Percentiles rank a stretch among this genome's conserved stretches.
phyloP scores from a whole-genome alignment of 2,113 vertebrate species.

The Pyrgilauda ruficollis region DNA sequence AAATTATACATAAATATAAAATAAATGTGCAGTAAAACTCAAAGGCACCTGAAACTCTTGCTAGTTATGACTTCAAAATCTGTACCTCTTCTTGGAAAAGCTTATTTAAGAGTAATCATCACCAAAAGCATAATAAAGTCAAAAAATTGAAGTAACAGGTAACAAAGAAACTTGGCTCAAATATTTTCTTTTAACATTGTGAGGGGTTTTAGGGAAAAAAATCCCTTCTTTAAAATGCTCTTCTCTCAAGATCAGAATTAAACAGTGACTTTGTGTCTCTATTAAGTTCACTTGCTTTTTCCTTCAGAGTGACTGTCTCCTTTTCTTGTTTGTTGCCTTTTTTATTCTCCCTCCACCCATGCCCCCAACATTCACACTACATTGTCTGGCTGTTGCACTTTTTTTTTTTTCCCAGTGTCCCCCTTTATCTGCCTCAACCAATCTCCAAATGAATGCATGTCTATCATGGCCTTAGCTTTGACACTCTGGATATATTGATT shows the following conservation, averaged over 20 bases:
- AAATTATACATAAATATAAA: not conserved
- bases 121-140: not conserved
- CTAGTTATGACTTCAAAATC: not conserved
- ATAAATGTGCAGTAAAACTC: not conserved
- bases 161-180: not conserved
- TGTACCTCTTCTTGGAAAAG: not conserved
- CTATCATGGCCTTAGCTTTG: constrained; percentile 84
- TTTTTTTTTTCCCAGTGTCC: constrained; percentile 1
- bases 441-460: constrained; percentile 87
- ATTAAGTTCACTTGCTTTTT: not conserved
- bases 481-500: constrained; percentile 98
- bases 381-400: constrained; percentile 33
- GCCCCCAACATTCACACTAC: not conserved
- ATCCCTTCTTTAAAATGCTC: not conserved
- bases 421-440: constrained; percentile 79
- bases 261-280: not conserved
- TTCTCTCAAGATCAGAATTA: not conserved
- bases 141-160: not conserved
- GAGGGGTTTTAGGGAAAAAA: not conserved
- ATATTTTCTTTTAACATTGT: not conserved
- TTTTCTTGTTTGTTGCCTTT: not conserved
- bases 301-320: not conserved
- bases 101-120: not conserved
- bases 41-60: not conserved
- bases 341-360: not conserved